Base-by-base conservation (phyloP, 2,797 vertebrate genomes). In the Botia kubotai region DNA sequence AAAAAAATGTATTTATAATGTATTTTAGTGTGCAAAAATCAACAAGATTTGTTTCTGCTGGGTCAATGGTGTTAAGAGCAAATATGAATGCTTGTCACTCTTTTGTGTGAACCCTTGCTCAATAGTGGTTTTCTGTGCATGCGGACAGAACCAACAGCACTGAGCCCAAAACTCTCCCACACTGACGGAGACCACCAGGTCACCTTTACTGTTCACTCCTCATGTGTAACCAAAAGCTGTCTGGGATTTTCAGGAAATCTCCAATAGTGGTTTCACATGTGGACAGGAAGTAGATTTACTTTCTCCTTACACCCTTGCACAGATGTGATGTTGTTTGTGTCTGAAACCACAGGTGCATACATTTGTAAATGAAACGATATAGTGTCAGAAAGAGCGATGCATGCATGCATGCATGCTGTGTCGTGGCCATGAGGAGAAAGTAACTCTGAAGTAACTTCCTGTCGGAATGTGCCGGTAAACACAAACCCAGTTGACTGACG, bases 381-480 rank as follows among this genome's bases (percentile, higher is more conserved):
- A 74, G 17, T 1, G 26, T 14, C 6, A 6, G 3, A 6, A n/a
- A 36, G 10, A 29, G 17, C 14, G 62, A 53, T 14, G 14, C 2
- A 3, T 6, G 5, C 23, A 11, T 5, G 23, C 12, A 3, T 29
- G 66, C 53, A 4, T 3, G 29, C 53, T 46, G 7, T 58, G 19
- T 60, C 66, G 23, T 50, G 21, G 43, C 65, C 2, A 14, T 48
- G 19, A 71, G 23, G 55, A 50, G 55, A 70, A 78, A 46, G 66
- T 50, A 23, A 52, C 76, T 69, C 14, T 21, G 33, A 33, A 3
- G 33, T 33, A 1, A 52, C 68, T 70, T 78, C 53, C 67, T 71
- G 55, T 62, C 43, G 33, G 67, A 53, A 78, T 46, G 67, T 52
- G 68, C 57, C 55, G 63, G 52, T 33, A 71, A 21, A 62, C 57